These are phyloP conservation scores for Tiaroga cobitis DNA, from an alignment of 2,797 vertebrate species.

Conservation along the genomic window DNA sequence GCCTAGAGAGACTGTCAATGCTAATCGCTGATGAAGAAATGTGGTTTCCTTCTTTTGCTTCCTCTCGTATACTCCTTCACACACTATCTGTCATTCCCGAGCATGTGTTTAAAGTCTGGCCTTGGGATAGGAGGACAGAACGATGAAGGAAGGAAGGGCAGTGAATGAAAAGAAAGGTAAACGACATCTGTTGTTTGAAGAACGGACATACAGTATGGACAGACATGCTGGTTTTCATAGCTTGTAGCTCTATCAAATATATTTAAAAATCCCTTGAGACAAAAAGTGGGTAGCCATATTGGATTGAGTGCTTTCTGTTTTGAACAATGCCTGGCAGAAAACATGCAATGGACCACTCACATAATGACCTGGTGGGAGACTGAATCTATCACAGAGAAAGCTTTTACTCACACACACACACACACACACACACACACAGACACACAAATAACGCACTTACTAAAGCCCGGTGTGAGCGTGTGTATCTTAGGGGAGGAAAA, in stretches of 20 bases:
- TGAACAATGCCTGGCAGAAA: constrained; percentile 60
- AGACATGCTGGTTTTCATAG: constrained; percentile 37
- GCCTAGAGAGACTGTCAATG: constrained; percentile 68
- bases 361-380: constrained; percentile 71
- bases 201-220: background rate
- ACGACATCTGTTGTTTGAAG: background rate
- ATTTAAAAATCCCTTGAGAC: constrained; percentile 30
- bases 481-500: constrained; percentile 54
- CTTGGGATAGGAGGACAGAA: constrained; percentile 39
- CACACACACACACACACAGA: constrained; percentile 33
- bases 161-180: constrained; percentile 14
- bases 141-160: background rate
- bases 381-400: constrained; percentile 69
- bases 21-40: constrained; percentile 59
- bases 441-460: constrained; percentile 61
- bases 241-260: constrained; percentile 13
- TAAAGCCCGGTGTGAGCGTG: constrained; percentile 36
- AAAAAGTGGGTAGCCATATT: constrained; percentile 28
- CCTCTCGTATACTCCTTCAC: constrained; percentile 51
- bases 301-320: constrained; percentile 59
- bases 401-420: constrained; percentile 60
- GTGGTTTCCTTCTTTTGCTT: constrained; percentile 54
- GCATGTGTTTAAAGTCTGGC: constrained; percentile 53
- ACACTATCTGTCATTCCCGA: constrained; percentile 49
- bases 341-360: constrained; percentile 62